These are phyloP conservation scores for Aphodius sticticus DNA, from an alignment of 2,888 invertebrate genomes.

Conservation along the genomic window DNA sequence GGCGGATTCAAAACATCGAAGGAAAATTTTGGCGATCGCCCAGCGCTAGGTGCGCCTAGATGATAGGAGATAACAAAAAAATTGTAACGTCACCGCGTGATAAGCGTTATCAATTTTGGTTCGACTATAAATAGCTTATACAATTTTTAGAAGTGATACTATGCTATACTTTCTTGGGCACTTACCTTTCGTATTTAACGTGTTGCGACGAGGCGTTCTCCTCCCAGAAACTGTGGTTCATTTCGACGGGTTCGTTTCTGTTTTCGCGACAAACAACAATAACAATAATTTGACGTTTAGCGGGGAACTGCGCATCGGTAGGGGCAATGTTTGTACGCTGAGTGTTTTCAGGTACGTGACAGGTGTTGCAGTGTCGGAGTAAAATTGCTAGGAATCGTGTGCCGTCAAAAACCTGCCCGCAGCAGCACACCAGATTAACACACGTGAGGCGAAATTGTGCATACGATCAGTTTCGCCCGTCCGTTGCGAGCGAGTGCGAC, in stretches of 20 bases:
- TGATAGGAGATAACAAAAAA: background rate
- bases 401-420: slow-evolving; percentile 29
- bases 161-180: slow-evolving; percentile 28
- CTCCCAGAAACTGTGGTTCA: slow-evolving; percentile 64
- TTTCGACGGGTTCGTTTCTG: slow-evolving; percentile 44
- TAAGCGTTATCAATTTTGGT: background rate
- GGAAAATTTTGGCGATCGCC: background rate
- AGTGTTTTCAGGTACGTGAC: slow-evolving; percentile 45
- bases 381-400: slow-evolving; percentile 40
- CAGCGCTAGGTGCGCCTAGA: too few relatives aligned
- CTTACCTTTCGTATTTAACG: slow-evolving; percentile 66
- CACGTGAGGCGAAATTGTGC: slow-evolving; percentile 50
- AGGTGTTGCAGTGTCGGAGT: slow-evolving; percentile 41
- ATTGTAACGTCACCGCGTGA: background rate
- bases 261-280: slow-evolving; percentile 16
- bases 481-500: slow-evolving; percentile 10
- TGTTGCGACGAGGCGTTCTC: slow-evolving; percentile 62
- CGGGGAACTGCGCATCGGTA: slow-evolving; percentile 26
- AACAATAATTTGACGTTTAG: background rate
- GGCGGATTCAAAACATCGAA: slow-evolving; percentile 8
- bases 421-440: slow-evolving; percentile 41
- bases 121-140: background rate
- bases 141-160: slow-evolving; percentile 7
- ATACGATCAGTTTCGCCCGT: slow-evolving; percentile 6
- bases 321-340: slow-evolving; percentile 23